phyloP scores from a whole-genome alignment of 2,113 vertebrate species.

The Emydura subglobosa region DNA sequence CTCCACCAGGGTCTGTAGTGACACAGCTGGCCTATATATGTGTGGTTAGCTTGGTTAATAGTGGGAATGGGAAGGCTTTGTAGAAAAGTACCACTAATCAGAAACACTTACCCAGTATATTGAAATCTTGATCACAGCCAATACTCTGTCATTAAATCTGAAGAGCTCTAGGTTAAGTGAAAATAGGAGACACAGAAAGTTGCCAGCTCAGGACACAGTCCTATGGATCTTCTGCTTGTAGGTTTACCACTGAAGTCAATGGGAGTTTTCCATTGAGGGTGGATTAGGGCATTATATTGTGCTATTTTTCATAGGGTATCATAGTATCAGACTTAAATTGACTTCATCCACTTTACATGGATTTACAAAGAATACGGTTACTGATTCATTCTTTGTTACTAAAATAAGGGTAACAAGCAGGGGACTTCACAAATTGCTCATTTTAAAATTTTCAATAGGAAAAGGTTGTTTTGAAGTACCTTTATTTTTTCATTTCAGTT shows the following conservation, averaged over 20 bases:
- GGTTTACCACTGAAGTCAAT: neutral
- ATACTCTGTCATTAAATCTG: neutral
- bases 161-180: neutral
- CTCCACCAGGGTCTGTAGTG: neutral
- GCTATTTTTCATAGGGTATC: neutral
- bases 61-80: neutral
- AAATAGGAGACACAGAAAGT: neutral
- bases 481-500: neutral
- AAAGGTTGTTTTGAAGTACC: neutral
- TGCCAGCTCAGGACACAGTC: neutral
- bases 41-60: neutral
- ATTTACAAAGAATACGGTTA: neutral
- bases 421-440: neutral
- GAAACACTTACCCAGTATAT: neutral
- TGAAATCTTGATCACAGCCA: neutral
- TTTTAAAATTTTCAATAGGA: neutral
- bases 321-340: neutral
- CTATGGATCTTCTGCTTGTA: neutral
- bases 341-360: accelerated
- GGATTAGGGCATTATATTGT: neutral
- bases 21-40: neutral
- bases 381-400: neutral
- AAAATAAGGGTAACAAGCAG: neutral
- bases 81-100: neutral
- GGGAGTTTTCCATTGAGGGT: neutral